Evolutionary conservation across 2,113 vertebrate species (phyloP).

Genomic region (Cyanistes caeruleus): DNA sequence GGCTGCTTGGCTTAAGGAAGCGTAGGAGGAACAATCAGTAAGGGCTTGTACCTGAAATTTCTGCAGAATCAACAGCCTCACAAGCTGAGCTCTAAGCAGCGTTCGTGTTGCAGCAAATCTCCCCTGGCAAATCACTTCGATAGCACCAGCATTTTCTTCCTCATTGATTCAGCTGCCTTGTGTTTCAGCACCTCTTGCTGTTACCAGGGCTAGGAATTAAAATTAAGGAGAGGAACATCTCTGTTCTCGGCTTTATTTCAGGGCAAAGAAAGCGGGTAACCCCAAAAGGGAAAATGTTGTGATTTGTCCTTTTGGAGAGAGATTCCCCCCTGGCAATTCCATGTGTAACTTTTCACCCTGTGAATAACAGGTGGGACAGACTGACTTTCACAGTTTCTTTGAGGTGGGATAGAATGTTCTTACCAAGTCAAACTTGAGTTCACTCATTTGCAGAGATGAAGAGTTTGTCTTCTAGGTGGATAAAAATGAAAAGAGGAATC

Average conservation of each 20-base stretch:
- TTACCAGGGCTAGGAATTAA: not conserved
- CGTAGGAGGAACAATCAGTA: not conserved
- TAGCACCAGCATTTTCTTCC: not conserved
- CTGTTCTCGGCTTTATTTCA: not conserved
- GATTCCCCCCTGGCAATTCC: not conserved
- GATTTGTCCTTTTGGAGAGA: not conserved
- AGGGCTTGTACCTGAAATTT: not conserved
- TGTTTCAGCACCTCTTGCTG: not conserved
- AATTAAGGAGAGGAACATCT: not conserved
- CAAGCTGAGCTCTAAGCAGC: not conserved
- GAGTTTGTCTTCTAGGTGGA: not conserved
- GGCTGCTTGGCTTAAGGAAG: not conserved
- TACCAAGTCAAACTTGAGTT: not conserved
- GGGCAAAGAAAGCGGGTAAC: not conserved
- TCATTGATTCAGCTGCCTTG: not conserved
- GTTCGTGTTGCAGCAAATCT: not conserved
- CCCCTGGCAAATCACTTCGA: not conserved
- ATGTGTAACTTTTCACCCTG: not conserved
- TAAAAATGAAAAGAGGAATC: not conserved
- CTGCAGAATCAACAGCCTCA: conserved; percentile 6
- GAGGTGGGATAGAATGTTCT: not conserved
- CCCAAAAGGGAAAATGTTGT: not conserved
- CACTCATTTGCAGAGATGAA: not conserved
- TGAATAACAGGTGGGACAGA: not conserved
- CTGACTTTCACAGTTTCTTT: not conserved